Conservation (phyloP, 2,888 invertebrate genomes). For the Schrankia costaestrigalis region DNA sequence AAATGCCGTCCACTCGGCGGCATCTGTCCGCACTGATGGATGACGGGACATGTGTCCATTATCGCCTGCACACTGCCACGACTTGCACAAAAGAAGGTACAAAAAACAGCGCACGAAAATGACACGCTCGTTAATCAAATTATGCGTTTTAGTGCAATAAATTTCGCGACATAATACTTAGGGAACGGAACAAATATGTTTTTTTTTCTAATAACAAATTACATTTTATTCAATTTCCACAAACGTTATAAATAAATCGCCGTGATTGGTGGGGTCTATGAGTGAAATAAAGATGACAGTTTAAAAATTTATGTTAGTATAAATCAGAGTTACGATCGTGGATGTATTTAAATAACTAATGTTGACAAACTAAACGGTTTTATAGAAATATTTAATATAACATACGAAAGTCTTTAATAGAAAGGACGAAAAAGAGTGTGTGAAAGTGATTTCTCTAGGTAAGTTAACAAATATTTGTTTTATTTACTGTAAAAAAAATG, state of each 20-base stretch:
- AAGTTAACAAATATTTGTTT: no score
- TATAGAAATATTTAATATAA: constrained; percentile 29
- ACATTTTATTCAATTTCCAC: constrained; percentile 20
- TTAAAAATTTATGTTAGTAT: constrained; percentile 21
- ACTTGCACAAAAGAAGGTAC: constrained; percentile 45
- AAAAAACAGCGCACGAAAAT: constrained; percentile 44
- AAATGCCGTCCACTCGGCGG: constrained; percentile 54
- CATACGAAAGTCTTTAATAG: no score
- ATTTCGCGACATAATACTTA: constrained; percentile 38
- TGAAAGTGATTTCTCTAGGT: no score
- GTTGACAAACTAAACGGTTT: constrained; percentile 20
- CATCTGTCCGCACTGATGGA: constrained; percentile 70
- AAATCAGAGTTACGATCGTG: constrained; percentile 24
- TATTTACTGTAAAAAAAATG: no score
- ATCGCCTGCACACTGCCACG: constrained; percentile 50
- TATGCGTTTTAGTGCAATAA: constrained; percentile 57
- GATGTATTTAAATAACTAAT: constrained; percentile 23
- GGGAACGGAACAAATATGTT: constrained; percentile 9
- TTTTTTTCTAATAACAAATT: constrained; percentile 25
- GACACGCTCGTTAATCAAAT: constrained; percentile 70
- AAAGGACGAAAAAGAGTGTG: no score
- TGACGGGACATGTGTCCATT: constrained; percentile 76
- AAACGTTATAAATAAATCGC: constrained; percentile 23
- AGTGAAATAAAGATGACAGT: constrained; percentile 28
- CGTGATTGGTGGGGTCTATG: constrained; percentile 33